Evolutionary conservation across 1,140 invertebrate genomes (phyloP).

Genomic region (Leguminivora glycinivorella): DNA sequence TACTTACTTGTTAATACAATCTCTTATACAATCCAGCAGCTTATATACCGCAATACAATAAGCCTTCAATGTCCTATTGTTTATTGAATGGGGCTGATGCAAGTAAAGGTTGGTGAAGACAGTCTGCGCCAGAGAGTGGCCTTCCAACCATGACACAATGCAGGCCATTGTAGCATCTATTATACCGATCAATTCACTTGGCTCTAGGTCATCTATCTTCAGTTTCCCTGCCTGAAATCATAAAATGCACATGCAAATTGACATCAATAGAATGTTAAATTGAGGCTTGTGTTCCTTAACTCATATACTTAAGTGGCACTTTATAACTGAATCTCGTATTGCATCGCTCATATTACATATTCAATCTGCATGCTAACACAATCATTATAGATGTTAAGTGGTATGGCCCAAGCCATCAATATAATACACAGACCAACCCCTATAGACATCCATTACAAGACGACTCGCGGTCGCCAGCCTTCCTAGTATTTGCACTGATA

Average conservation of each 20-base stretch:
- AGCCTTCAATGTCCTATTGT: slow-evolving; percentile 90
- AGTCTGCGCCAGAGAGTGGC: slow-evolving; percentile 97
- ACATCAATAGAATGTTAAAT: too few species aligned
- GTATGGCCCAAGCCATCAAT: too few species aligned
- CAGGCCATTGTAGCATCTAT: slow-evolving; percentile 96
- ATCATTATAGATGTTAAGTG: too few species aligned
- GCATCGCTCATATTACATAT: too few species aligned
- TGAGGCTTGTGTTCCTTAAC: too few species aligned
- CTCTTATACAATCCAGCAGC: slow-evolving; percentile 93
- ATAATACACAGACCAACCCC: too few species aligned
- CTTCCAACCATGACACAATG: slow-evolving; percentile 96
- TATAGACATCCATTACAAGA: too few species aligned
- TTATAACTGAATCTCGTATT: too few species aligned
- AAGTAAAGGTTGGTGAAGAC: slow-evolving; percentile 98
- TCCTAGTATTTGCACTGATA: too few species aligned
- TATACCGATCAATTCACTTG: slow-evolving; percentile 89
- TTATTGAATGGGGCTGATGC: slow-evolving; percentile 92
- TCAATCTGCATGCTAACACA: too few species aligned
- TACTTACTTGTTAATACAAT: slow-evolving; percentile 90
- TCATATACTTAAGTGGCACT: too few species aligned
- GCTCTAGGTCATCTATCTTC: slow-evolving; percentile 88
- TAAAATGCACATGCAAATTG: slow-evolving; percentile 27
- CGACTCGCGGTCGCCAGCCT: too few species aligned
- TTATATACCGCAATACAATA: slow-evolving; percentile 95
- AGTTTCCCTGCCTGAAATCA: slow-evolving; percentile 84